Evolutionary conservation across 2,888 invertebrate species (phyloP), one percentile per base, ranked within the genome.

Genomic region (Campoletis raptor): DNA sequence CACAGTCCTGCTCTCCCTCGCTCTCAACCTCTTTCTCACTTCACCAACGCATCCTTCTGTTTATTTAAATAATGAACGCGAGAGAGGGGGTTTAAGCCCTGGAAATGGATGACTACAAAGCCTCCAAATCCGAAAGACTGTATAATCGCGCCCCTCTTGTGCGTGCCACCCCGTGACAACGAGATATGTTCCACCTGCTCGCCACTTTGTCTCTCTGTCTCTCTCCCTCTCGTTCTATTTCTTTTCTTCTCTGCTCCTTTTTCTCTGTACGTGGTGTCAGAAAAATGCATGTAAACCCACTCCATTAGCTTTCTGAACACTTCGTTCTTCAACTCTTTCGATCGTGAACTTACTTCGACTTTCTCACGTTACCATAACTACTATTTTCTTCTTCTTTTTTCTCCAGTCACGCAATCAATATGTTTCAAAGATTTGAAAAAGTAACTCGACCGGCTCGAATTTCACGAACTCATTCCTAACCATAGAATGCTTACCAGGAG

Each of bases 1-100:
- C 76, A 69, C 77, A 67, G 45, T 66, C 18, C 21, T 45, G 36
- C 69, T 37, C 90, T 80, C 90, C 87, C 81, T 85, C 83, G 88
- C 85, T 85, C 87, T 87, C 64, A 64, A 52, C 67, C 67, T 69
- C 90, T 81, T 90, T 86, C 85, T 86, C 85, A 87, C 85, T 87
- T 12, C 54, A 15, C 57, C 37, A 66, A 61, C 61, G 21, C 82
- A 52, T 86, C 84, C 92, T 93, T 83, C 83, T 94, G 93, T 94
- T 94, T 94, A 94, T 94, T 94, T 94, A 94, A 94, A 94, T 94
- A 94, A 94, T 93, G 92, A 91, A 92, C 86, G 89, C 89, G 88
- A 90, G 88, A 83, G 88, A 61, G 86, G 88, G 89, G 87, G 85
- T 80, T 88, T 89, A 78, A 76, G 87, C 82, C 84, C 85, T 88